phyloP scores from a whole-genome alignment of 1,140 invertebrate genomes.

The Arion vulgaris region DNA sequence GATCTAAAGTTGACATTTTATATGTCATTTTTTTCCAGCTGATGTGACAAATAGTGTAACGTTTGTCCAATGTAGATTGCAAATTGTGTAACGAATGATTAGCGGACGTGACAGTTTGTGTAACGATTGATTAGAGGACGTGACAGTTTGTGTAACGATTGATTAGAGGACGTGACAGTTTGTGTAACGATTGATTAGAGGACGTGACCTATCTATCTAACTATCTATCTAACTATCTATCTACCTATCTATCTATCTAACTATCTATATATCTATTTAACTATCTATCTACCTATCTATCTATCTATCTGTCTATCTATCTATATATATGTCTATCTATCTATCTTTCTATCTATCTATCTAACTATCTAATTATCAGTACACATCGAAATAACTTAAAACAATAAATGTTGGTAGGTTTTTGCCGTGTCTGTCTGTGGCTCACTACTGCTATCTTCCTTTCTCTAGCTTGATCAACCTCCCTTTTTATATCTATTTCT shows the following conservation, averaged over 20 bases:
- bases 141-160: too few species aligned
- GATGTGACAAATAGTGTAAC: too few species aligned
- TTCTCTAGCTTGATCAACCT: neutral
- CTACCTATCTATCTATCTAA: conserved; percentile 5
- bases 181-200: too few species aligned
- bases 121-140: too few species aligned
- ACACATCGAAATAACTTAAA: neutral
- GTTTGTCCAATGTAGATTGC: too few species aligned
- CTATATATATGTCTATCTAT: neutral
- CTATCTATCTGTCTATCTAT: neutral
- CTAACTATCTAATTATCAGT: neutral
- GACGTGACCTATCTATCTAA: neutral
- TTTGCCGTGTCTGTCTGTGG: neutral
- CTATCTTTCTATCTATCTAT: neutral
- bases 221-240: conserved; percentile 16
- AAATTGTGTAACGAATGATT: too few species aligned
- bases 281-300: neutral
- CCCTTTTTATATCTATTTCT: neutral
- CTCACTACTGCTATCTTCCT: neutral
- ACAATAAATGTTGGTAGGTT: neutral
- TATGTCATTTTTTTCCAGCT: too few species aligned
- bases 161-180: too few species aligned
- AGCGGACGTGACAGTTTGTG: too few species aligned
- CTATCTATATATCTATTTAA: neutral
- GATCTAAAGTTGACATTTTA: too few species aligned